Conservation (phyloP, 2,113 vertebrate genomes). For the Rhabdornis inornatus region DNA sequence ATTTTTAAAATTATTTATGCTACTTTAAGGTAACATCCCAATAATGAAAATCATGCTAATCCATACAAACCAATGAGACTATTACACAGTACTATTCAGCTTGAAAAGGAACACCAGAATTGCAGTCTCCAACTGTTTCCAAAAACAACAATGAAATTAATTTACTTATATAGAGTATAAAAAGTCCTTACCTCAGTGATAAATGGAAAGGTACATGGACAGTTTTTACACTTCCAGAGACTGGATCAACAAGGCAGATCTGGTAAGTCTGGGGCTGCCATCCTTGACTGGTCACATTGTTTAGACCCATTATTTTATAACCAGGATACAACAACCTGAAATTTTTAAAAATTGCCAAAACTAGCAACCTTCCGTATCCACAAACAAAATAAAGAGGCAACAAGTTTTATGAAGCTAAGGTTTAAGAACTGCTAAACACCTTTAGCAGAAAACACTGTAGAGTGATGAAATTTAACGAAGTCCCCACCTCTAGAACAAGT, state of each 20-base stretch:
- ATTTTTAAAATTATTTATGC: not conserved
- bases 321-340: constrained; percentile 91
- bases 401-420: not conserved
- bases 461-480: not conserved
- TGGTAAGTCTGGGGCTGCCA: constrained; percentile 97
- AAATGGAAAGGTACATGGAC: constrained; percentile 93
- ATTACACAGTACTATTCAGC: not conserved
- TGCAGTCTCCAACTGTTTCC: not conserved
- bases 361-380: not conserved
- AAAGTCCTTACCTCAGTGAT: constrained; percentile 84
- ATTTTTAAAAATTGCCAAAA: not conserved
- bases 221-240: constrained; percentile 84
- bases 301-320: constrained; percentile 97
- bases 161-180: not conserved
- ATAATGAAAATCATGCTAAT: not conserved
- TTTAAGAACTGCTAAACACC: not conserved
- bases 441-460: not conserved
- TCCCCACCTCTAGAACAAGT: not conserved
- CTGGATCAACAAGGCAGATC: constrained; percentile 91
- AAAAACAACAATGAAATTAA: not conserved
- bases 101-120: not conserved
- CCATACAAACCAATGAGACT: not conserved
- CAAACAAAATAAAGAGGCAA: not conserved
- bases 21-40: not conserved
- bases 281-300: constrained; percentile 95